Conservation (phyloP, 2,797 vertebrate species). For the Silurus lanzhouensis region DNA sequence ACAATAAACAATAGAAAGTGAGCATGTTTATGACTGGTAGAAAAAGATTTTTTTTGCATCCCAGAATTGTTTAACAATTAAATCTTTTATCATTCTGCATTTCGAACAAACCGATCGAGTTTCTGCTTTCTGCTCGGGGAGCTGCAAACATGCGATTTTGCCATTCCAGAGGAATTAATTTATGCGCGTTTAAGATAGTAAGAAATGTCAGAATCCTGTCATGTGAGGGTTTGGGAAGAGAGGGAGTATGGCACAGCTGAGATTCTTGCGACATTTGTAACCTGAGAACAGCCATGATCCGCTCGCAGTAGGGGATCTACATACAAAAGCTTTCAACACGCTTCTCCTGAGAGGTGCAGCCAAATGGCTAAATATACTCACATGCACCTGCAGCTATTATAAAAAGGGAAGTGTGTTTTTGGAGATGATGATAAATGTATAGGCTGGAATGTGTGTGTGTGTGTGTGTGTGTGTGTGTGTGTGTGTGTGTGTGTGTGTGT, state of each 20-base stretch:
- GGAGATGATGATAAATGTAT: not conserved
- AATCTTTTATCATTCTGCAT: not conserved
- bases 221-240: too few relatives aligned
- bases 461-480: not conserved
- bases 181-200: too few relatives aligned
- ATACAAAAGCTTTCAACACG: conserved; percentile 16
- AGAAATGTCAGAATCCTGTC: not conserved
- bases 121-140: not conserved
- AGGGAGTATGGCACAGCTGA: not conserved
- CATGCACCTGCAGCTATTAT: not conserved
- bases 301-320: not conserved
- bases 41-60: not conserved
- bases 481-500: not conserved
- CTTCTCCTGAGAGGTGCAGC: not conserved
- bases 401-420: conserved; percentile 15
- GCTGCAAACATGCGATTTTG: not conserved
- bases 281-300: not conserved
- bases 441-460: not conserved
- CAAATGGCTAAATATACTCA: conserved; percentile 16
- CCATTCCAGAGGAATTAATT: not conserved
- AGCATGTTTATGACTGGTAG: not conserved
- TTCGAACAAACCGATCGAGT: not conserved
- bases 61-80: conserved; percentile 8
- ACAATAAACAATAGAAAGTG: not conserved
- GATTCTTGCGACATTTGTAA: not conserved